Conservation (phyloP, 2,797 vertebrate species). For the Cheirogaleus major region DNA sequence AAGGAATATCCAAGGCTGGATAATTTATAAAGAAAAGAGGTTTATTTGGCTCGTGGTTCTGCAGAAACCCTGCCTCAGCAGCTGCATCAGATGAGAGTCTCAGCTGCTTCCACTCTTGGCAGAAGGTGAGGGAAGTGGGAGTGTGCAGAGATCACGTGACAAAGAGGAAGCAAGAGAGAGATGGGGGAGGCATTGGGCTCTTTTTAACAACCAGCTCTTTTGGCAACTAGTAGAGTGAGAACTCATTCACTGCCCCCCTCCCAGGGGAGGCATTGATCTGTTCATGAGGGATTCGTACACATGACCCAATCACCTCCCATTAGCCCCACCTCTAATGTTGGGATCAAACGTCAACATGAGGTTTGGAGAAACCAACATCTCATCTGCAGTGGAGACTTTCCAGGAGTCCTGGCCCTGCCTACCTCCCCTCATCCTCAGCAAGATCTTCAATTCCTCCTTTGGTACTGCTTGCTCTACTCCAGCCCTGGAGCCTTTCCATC, state of each 20-base stretch:
- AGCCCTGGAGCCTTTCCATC: neutral
- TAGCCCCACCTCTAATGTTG: neutral
- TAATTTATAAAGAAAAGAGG: neutral
- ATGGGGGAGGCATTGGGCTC: too few species aligned
- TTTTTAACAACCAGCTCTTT: neutral
- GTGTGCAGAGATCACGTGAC: neutral
- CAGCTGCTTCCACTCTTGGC: neutral
- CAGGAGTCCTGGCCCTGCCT: accelerated
- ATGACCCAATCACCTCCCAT: neutral
- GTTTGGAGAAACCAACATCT: neutral
- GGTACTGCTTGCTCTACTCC: accelerated
- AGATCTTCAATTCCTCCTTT: accelerated
- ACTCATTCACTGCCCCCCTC: neutral
- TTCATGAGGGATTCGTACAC: neutral
- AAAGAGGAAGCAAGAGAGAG: neutral
- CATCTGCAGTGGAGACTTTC: too few species aligned
- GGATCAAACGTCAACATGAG: neutral
- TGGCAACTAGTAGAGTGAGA: neutral
- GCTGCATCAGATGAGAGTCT: neutral
- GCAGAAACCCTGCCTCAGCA: neutral
- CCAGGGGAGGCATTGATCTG: neutral
- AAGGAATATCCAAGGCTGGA: neutral
- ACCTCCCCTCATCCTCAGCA: accelerated
- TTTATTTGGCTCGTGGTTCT: neutral
- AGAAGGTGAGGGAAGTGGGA: neutral